These are phyloP conservation scores for Andrena haemorrhoa DNA, from an alignment of 2,888 invertebrate species.

Conservation along the genomic window DNA sequence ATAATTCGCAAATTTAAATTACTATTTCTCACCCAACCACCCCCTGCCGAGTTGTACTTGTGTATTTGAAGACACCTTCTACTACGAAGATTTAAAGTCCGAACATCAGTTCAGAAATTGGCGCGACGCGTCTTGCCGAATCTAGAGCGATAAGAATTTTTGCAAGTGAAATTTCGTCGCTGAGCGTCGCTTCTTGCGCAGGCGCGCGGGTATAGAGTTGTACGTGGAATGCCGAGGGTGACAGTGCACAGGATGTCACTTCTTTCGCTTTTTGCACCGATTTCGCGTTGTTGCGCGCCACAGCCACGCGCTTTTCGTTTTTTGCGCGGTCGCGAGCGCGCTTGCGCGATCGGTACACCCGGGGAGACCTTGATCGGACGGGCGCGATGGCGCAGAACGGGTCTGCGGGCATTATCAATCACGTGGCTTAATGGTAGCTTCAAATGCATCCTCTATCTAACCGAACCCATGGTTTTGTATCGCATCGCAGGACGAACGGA, in stretches of 20 bases:
- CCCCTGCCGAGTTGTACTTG: too few species aligned
- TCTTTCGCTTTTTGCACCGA: constrained; percentile 66
- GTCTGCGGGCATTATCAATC: constrained; percentile 81
- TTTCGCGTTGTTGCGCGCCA: constrained; percentile 67
- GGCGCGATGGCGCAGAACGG: constrained; percentile 78
- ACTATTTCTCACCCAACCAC: too few species aligned
- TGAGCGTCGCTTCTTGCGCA: constrained; percentile 12
- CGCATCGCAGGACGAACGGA: constrained; percentile 51
- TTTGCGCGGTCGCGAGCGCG: constrained; percentile 73
- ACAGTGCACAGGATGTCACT: constrained; percentile 65
- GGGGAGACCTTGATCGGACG: constrained; percentile 75
- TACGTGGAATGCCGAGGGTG: constrained; percentile 64
- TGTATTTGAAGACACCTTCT: too few species aligned
- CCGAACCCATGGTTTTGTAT: constrained; percentile 63
- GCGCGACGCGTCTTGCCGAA: too few species aligned
- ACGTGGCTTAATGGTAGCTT: constrained; percentile 79
- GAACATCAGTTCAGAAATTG: too few species aligned
- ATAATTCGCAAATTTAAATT: too few species aligned
- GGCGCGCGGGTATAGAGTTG: constrained; percentile 16
- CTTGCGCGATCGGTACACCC: constrained; percentile 71
- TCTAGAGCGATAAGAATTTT: background rate
- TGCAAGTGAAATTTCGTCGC: constrained; percentile 7
- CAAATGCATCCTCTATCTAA: constrained; percentile 77
- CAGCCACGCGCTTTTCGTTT: constrained; percentile 67
- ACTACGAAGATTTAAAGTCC: too few species aligned